Percentiles rank a stretch among this genome's conserved stretches.
Evolutionary conservation across 30 jellyfish, hydroid and myxozoan species (phyloP).

Genomic region (Pelagia noctiluca): DNA sequence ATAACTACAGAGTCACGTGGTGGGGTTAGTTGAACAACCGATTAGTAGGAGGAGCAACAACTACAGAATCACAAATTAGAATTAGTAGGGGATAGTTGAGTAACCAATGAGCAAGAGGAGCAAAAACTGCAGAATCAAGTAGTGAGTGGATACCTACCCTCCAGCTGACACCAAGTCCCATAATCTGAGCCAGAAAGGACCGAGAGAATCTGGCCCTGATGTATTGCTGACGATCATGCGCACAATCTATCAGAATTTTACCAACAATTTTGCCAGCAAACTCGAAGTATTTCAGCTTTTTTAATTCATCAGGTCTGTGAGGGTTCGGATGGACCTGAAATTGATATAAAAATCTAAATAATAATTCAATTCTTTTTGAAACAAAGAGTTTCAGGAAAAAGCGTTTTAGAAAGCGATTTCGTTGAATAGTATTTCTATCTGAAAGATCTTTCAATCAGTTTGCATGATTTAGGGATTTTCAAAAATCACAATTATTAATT

Average conservation of each 20-base stretch:
- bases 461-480: neutral
- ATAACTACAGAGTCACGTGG: too few relatives aligned
- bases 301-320: constrained; percentile 64
- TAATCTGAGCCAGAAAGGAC: constrained; percentile 88
- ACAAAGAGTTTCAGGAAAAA: neutral
- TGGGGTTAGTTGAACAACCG: too few relatives aligned
- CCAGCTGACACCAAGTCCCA: constrained; percentile 94
- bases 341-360: neutral
- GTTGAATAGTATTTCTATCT: too few relatives aligned
- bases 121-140: too few relatives aligned
- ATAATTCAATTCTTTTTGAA: neutral
- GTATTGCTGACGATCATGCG: constrained; percentile 80
- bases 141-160: too few relatives aligned
- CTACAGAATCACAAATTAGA: too few relatives aligned
- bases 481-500: neutral
- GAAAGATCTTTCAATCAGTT: too few relatives aligned
- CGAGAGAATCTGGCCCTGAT: constrained; percentile 94
- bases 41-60: too few relatives aligned
- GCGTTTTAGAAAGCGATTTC: too few relatives aligned
- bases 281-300: constrained; percentile 74
- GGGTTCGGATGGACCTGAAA: constrained; percentile 97
- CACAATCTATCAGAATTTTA: constrained; percentile 87
- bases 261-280: constrained; percentile 95
- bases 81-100: too few relatives aligned
- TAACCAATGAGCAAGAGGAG: too few relatives aligned